phyloP scores from a whole-genome alignment of 2,888 invertebrate species.

The Acleris sparsana region DNA sequence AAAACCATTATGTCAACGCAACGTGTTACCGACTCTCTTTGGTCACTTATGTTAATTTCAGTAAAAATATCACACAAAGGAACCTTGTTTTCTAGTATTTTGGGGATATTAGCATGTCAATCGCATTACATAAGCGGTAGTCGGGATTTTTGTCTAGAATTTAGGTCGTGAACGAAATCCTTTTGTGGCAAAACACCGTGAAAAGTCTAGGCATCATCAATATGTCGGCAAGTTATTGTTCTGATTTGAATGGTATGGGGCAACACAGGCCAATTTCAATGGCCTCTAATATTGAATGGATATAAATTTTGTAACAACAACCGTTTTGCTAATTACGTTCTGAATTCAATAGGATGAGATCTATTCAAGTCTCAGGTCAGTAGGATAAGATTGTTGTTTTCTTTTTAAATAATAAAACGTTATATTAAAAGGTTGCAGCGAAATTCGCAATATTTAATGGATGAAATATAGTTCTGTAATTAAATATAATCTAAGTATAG shows the following conservation, averaged over 20 bases:
- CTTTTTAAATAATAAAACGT: background rate
- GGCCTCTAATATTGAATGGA: constrained; percentile 17
- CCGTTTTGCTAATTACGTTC: constrained; percentile 27
- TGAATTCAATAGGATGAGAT: constrained; percentile 18
- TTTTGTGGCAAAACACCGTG: constrained; percentile 50
- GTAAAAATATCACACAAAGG: constrained; percentile 18
- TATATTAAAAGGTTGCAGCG: background rate
- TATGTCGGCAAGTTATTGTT: constrained; percentile 53
- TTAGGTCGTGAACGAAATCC: constrained; percentile 50
- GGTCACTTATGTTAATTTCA: constrained; percentile 8
- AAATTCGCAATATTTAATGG: background rate
- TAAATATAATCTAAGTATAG: background rate
- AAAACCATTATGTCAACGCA: constrained; percentile 11
- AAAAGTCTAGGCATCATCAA: constrained; percentile 47
- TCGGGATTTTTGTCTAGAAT: constrained; percentile 40
- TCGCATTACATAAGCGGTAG: constrained; percentile 21
- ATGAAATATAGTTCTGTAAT: background rate
- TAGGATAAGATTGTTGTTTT: background rate
- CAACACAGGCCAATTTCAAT: constrained; percentile 17
- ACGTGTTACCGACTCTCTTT: constrained; percentile 7
- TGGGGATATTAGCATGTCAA: constrained; percentile 34
- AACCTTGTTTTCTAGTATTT: constrained; percentile 31
- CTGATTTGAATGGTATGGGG: constrained; percentile 45
- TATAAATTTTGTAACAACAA: constrained; percentile 28
- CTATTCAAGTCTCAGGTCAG: background rate